Evolutionary conservation across 92 coral and sea anemone genomes (phyloP), one percentile per base, ranked within the genome.

Genomic region (Zoanthus gigantus): DNA sequence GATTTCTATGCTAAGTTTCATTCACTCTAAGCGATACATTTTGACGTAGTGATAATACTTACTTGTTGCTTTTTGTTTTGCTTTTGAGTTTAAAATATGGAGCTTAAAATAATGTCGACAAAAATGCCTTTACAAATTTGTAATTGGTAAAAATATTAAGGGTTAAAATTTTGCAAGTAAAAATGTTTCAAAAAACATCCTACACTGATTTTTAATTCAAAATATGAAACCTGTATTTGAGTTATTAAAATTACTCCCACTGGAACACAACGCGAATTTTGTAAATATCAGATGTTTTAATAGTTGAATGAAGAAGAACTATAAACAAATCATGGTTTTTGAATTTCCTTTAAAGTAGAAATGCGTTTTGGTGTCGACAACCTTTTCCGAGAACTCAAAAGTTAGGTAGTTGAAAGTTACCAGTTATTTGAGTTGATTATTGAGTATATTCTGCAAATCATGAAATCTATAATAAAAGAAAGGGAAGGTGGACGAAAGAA

Each of bases 321-420:
- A 28, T 65, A 81, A 81, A 67, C 75, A 81, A 66, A 81, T 46
- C 44, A 23, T 16, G 13, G 37, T 32, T 66, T 53, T 10, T 9
- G 48, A 66, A 66, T 16, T 37, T 30, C 30, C 9, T 18, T 7
- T 5, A 18, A 63, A 2, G 7, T 23, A 34, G 52, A 9, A 6
- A 58, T 18, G 9, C 54, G 5, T 30, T 29, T 4, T 30, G 16
- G 69, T 23, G 0, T 16, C 28, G 3, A 23, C 7, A 9, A 4
- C 69, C 8, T 3, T 17, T 15, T 5, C 17, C 18, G 6, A 58
- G 16, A 2, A 5, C n/a, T 17, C 68, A 61, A 3, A 63, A 63
- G 65, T 34, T 34, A 34, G 42, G 42, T 23, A 47, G 8, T 50
- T 50, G 12, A 50, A 6, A 50, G 54, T 50, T 50, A 50, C 4